Conservation (phyloP, 2,797 vertebrate species). For the Sebastes nivosus region DNA sequence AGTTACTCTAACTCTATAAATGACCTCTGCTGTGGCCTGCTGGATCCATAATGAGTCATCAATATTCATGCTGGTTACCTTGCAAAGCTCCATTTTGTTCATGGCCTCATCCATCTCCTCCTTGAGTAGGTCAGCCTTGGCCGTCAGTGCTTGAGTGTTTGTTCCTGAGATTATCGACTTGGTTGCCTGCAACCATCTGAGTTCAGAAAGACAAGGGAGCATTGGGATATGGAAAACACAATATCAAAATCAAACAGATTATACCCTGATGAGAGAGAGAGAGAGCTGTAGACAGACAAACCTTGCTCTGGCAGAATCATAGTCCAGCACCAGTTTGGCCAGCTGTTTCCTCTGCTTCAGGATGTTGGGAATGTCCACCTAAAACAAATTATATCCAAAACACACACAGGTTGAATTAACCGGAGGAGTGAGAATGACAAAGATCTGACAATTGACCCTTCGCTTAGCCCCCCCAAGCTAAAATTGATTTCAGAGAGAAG, state of each 20-base stretch:
- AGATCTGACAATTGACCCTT: neutral
- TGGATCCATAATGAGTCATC: neutral
- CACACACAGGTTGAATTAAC: neutral
- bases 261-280: neutral
- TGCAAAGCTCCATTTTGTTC: conserved; percentile 98
- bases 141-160: conserved; percentile 97
- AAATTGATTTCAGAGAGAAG: too few relatives aligned
- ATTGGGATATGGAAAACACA: neutral
- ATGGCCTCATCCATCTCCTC: conserved; percentile 98
- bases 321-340: conserved; percentile 94
- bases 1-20: conserved; percentile 4
- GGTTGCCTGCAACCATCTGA: conserved; percentile 97
- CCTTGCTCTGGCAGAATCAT: conserved; percentile 97
- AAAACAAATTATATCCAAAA: conserved; percentile 17
- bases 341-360: conserved; percentile 98
- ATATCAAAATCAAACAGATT: neutral
- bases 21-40: neutral
- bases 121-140: conserved; percentile 95
- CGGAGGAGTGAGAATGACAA: neutral
- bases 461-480: fast-evolving
- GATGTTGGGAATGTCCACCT: conserved; percentile 98
- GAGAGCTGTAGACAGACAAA: conserved; percentile 50
- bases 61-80: conserved; percentile 79
- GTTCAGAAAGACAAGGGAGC: neutral
- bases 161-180: conserved; percentile 96